Evolutionary conservation across 2,888 invertebrate species (phyloP), one percentile per base, ranked within the genome.

Genomic region (Iselma pallidipennis): DNA sequence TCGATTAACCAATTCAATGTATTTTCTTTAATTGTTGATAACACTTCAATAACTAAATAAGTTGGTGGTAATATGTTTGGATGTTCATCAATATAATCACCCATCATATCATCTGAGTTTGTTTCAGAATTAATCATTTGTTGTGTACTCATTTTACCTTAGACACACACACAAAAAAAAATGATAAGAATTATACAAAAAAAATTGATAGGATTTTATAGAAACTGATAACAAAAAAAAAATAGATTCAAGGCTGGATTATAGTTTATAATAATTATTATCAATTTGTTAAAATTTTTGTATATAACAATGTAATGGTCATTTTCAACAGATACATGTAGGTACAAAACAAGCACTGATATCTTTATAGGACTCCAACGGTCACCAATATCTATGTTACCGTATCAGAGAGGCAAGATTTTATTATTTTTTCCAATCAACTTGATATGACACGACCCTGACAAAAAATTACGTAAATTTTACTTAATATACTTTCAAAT

Each of bases 1-100:
- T 82, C 81, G 23, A 85, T 80, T 14, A 87, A 76, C 86, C 86
- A 87, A 63, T 80, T 76, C 16, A 85, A 72, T 1, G 86, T 83
- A 50, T 80, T 80, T 49, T 82, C 79, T 50, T 83, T 82, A 37
- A 84, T 80, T 55, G 82, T 78, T 4, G 81, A 77, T 42, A 82
- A 73, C 66, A 86, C 80, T 72, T 82, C 81, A 16, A 86, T 75
- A 6, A 86, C 84, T 16, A 85, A 78, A 70, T 83, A 84, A 5
- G 84, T 82, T 37, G 80, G 82, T 26, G 84, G 84, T 65, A 83
- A 78, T 12, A 52, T 31, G 14, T 37, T 42, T 4, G 19, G 9
- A 21, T 21, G 19, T 3, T 42, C 19, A 29, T 72, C 57, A 3
- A 69, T 63, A 26, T 69, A 67, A 29, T 79, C 78, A 42, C 78